phyloP scores from a whole-genome alignment of 1,140 invertebrate species.

The Euwallacea similis region DNA sequence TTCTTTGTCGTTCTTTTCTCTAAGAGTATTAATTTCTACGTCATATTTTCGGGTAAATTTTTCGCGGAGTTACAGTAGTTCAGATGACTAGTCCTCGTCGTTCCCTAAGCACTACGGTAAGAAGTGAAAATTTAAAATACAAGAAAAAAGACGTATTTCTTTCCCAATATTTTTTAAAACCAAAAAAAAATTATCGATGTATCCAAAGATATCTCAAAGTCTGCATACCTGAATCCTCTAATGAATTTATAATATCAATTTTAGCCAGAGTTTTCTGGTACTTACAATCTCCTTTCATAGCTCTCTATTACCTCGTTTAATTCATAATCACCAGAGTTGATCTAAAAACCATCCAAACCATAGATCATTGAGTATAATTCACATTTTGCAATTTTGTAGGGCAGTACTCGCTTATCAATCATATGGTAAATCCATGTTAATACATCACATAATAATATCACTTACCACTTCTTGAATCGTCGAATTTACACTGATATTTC shows the following conservation, averaged over 20 bases:
- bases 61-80: conserved; percentile 67
- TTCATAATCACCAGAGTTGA: conserved; percentile 52
- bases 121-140: neutral
- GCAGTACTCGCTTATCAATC: neutral
- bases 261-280: conserved; percentile 63
- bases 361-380: conserved; percentile 8
- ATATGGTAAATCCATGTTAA: neutral
- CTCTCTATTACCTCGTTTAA: conserved; percentile 55
- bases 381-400: conserved; percentile 5
- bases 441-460: no score
- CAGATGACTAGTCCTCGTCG: conserved; percentile 67
- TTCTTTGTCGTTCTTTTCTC: conserved; percentile 52
- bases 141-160: neutral
- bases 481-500: conserved; percentile 52
- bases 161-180: neutral
- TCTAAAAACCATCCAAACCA: conserved; percentile 33
- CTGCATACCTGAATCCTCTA: conserved; percentile 62
- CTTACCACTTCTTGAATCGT: conserved; percentile 60
- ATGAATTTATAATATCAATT: conserved; percentile 61
- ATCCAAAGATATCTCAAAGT: neutral
- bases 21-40: conserved; percentile 55
- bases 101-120: conserved; percentile 63
- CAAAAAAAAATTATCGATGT: neutral
- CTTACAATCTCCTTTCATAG: conserved; percentile 58
- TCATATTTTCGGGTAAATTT: conserved; percentile 67